Conservation (phyloP, 2,888 invertebrate genomes). For the Dicranocentrus wangi region DNA sequence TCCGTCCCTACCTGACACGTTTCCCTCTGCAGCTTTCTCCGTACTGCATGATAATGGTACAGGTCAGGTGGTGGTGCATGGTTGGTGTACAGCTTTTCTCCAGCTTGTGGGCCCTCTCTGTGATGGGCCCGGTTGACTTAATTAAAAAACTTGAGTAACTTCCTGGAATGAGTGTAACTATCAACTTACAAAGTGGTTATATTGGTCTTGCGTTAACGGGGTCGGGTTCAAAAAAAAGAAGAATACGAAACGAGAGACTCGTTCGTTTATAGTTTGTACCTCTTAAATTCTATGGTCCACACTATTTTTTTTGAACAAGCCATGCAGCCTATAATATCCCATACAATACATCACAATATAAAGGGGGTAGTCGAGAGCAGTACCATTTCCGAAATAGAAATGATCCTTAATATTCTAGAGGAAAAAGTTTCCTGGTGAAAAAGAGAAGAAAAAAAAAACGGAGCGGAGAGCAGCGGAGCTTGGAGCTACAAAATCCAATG, state of each 20-base stretch:
- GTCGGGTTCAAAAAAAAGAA: neutral
- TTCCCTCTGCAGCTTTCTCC: too few species aligned
- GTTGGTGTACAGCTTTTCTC: too few species aligned
- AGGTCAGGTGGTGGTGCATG: too few species aligned
- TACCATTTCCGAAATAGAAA: constrained; percentile 8
- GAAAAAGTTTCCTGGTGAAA: too few species aligned
- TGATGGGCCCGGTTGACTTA: constrained; percentile 33
- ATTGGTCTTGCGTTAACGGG: neutral
- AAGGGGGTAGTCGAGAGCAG: neutral
- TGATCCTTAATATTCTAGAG: constrained; percentile 7
- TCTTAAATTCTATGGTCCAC: too few species aligned
- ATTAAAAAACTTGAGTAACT: constrained; percentile 63
- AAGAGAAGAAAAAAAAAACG: too few species aligned
- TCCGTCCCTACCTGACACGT: too few species aligned
- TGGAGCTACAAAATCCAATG: neutral
- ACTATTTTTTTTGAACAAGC: too few species aligned
- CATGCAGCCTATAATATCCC: too few species aligned
- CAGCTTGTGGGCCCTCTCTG: neutral
- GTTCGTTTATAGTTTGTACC: neutral
- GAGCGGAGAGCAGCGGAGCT: too few species aligned
- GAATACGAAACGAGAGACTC: neutral
- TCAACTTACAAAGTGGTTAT: neutral
- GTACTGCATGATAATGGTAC: too few species aligned
- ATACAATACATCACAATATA: neutral
- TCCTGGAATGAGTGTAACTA: neutral